Conservation (phyloP, 2,888 invertebrate species). For the Thelaira solivaga region DNA sequence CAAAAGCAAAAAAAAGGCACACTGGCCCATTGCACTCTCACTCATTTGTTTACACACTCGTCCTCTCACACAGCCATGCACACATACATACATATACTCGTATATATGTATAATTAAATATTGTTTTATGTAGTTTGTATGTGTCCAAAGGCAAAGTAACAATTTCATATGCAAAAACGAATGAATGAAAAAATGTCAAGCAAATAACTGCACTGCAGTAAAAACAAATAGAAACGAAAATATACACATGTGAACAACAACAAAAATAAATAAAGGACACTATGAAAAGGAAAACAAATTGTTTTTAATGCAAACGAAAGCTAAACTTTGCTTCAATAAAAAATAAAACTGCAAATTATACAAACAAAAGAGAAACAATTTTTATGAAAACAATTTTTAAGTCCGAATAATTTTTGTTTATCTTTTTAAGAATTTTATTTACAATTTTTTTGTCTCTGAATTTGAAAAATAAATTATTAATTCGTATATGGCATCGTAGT, state of each 20-base stretch:
- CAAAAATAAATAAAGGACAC: slow-evolving; percentile 22
- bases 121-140: neutral
- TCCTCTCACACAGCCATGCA: no score
- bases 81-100: no score
- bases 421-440: no score
- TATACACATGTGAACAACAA: neutral
- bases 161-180: slow-evolving; percentile 10
- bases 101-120: slow-evolving; percentile 8
- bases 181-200: slow-evolving; percentile 32
- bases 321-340: neutral
- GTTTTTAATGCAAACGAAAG: slow-evolving; percentile 3
- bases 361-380: neutral
- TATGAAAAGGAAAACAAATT: neutral
- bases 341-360: neutral
- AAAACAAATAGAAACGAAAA: slow-evolving; percentile 38
- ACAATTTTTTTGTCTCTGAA: no score
- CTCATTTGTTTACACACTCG: neutral
- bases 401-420: no score
- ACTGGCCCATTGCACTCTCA: slow-evolving; percentile 9
- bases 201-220: slow-evolving; percentile 61
- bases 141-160: slow-evolving; percentile 15
- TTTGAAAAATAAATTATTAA: no score
- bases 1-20: neutral
- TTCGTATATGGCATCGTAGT: no score
- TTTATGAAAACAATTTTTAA: no score